Conservation (phyloP, 2,797 vertebrate species). For the Amniataba percoides region DNA sequence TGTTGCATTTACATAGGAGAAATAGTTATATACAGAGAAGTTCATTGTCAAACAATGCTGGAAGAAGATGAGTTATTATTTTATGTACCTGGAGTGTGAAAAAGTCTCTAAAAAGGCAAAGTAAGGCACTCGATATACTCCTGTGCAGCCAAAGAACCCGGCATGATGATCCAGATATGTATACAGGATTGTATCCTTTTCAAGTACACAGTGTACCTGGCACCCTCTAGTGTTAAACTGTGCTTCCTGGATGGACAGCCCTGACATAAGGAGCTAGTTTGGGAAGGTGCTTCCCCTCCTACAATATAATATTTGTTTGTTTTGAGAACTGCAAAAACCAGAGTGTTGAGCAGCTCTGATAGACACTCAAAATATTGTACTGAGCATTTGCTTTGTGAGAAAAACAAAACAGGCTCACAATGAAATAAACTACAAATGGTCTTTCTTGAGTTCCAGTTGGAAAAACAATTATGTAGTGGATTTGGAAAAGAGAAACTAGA, state of each 20-base stretch:
- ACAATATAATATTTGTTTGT: background rate
- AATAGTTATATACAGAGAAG: conserved; percentile 70
- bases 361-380: conserved; percentile 10
- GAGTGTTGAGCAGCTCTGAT: conserved; percentile 37
- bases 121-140: conserved; percentile 72
- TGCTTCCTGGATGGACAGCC: conserved; percentile 41
- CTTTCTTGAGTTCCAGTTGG: conserved; percentile 12
- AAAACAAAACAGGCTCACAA: conserved; percentile 19
- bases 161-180: conserved; percentile 26
- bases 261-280: conserved; percentile 27
- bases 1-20: conserved; percentile 69
- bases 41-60: conserved; percentile 76
- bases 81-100: conserved; percentile 74
- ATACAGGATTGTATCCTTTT: conserved; percentile 60
- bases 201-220: conserved; percentile 61
- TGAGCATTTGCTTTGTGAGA: conserved; percentile 24
- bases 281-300: conserved; percentile 13
- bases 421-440: conserved; percentile 2
- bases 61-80: conserved; percentile 40
- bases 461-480: conserved; percentile 8
- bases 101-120: conserved; percentile 56
- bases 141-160: conserved; percentile 50
- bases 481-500: conserved; percentile 33
- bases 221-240: conserved; percentile 66
- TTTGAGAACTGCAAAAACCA: conserved; percentile 30